A percentile compares a stretch with the other conserved stretches of the same genome.
These are phyloP conservation scores for Caenorhabditis latens DNA, from an alignment of 1,140 invertebrate species.

Conservation along the genomic window DNA sequence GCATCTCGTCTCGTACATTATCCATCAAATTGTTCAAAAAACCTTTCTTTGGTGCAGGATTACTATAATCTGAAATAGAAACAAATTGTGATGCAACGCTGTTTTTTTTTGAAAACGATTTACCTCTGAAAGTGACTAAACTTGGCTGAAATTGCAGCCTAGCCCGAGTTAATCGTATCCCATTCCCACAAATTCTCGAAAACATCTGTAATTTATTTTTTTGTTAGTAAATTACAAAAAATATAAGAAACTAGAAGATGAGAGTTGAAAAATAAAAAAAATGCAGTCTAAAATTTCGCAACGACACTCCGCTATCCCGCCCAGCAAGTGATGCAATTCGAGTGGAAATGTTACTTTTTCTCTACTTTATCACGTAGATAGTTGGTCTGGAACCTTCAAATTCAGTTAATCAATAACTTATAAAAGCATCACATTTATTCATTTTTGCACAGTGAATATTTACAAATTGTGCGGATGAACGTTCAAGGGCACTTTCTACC, in stretches of 20 bases:
- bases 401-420: background rate
- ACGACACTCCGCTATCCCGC: constrained; percentile 42
- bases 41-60: constrained; percentile 66
- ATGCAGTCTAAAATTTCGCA: constrained; percentile 38
- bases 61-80: constrained; percentile 3
- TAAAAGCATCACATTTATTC: background rate
- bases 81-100: background rate
- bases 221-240: background rate
- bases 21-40: constrained; percentile 92
- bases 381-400: background rate
- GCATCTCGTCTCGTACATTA: constrained; percentile 92
- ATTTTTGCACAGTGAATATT: background rate
- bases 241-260: background rate
- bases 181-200: constrained; percentile 26
- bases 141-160: constrained; percentile 15
- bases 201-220: background rate
- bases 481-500: background rate
- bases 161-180: constrained; percentile 26
- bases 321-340: constrained; percentile 20
- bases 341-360: background rate
- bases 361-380: background rate
- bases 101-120: background rate
- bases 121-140: constrained; percentile 14
- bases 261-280: background rate
- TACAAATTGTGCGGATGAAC: background rate